Percentiles rank a stretch among this genome's conserved stretches.
Conservation (phyloP, 2,113 vertebrate genomes). For the Bubo blakistoni region DNA sequence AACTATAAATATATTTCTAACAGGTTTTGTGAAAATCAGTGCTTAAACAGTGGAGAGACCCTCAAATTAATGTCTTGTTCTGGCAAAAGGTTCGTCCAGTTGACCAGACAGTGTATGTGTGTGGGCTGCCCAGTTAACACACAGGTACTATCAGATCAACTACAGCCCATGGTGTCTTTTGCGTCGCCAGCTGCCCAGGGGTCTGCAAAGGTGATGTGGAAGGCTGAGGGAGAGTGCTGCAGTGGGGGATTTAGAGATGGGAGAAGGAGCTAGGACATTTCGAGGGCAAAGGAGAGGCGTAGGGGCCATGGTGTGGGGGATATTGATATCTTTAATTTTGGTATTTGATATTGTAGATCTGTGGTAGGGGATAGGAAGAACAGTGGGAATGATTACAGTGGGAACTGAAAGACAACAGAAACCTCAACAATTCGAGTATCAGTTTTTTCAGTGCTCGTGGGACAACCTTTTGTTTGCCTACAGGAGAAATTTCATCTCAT, state of each 20-base stretch:
- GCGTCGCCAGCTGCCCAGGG: not conserved
- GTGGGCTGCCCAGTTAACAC: not conserved
- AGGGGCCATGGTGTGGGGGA: not conserved
- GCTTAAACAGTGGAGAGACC: not conserved
- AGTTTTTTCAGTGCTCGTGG: not conserved
- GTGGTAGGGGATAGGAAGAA: not conserved
- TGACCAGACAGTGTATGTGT: not conserved
- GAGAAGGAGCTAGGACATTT: not conserved
- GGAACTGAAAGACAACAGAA: not conserved
- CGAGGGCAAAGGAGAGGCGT: not conserved
- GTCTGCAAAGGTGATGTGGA: accelerated
- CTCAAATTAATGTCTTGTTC: not conserved
- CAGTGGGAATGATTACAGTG: not conserved
- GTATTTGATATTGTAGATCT: not conserved
- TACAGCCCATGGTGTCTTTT: not conserved
- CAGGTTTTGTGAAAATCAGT: not conserved
- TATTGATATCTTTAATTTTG: not conserved
- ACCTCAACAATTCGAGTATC: not conserved
- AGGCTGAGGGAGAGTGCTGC: not conserved
- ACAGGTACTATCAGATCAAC: not conserved
- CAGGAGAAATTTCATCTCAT: not conserved
- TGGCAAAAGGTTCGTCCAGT: not conserved
- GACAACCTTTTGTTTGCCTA: not conserved
- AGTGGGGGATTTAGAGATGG: not conserved
- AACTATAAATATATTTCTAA: not conserved